phyloP scores from a whole-genome alignment of 2,797 vertebrate genomes.

The Buceros bicornis region DNA sequence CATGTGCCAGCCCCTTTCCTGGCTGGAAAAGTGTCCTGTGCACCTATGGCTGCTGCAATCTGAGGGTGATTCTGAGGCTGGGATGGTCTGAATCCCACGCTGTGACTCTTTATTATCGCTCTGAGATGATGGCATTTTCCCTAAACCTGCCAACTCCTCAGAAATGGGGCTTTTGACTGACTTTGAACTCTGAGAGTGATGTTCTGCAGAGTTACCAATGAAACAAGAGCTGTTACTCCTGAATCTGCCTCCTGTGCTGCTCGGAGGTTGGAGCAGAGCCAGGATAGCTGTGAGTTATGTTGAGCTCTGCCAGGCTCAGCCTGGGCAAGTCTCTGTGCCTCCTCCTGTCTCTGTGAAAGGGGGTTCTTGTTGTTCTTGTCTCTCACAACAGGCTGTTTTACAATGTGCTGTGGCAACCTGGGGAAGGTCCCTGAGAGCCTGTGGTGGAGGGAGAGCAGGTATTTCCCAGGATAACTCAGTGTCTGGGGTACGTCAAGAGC shows the following conservation, averaged over 20 bases:
- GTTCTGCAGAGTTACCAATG: background rate
- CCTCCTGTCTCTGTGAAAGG: accelerated
- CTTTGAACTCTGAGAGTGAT: background rate
- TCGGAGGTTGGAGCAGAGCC: background rate
- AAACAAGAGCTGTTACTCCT: background rate
- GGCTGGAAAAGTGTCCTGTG: background rate
- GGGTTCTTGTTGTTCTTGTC: background rate
- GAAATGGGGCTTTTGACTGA: background rate
- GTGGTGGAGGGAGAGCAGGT: background rate
- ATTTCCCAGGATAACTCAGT: background rate
- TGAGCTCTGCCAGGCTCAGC: background rate
- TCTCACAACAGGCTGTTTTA: background rate
- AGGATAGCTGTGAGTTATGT: background rate
- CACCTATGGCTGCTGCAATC: accelerated
- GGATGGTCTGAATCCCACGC: background rate
- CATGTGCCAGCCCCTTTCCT: background rate
- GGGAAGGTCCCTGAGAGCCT: background rate
- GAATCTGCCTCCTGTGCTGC: background rate
- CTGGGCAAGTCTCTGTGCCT: background rate
- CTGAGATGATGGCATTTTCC: background rate
- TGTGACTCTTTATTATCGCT: background rate
- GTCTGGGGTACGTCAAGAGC: background rate
- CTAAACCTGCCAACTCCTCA: background rate
- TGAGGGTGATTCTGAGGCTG: background rate
- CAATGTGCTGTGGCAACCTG: background rate